Evolutionary conservation across 2,113 vertebrate genomes (phyloP).

Genomic region (Ochotona princeps): DNA sequence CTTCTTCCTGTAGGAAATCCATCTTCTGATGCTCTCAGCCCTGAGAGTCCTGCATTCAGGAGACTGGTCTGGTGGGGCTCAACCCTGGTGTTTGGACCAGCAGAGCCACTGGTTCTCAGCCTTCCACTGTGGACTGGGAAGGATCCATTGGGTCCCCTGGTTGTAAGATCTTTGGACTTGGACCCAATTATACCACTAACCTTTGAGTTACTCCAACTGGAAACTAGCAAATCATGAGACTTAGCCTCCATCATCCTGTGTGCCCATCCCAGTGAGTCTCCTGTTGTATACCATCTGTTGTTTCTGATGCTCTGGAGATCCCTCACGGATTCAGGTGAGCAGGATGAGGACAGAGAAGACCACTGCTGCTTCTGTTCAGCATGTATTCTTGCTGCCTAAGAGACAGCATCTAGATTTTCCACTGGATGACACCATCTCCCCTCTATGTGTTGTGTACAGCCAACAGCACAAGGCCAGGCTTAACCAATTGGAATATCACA

Average conservation of each 20-base stretch:
- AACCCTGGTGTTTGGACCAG: not conserved
- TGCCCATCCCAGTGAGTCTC: not conserved
- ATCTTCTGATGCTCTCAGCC: not conserved
- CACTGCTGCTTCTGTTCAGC: not conserved
- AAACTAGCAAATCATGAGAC: rapidly evolving
- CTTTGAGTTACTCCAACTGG: not conserved
- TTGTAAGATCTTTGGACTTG: not conserved
- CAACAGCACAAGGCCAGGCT: not conserved
- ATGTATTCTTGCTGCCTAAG: not conserved
- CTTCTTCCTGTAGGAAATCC: not conserved
- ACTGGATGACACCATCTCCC: not conserved
- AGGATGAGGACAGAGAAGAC: not conserved
- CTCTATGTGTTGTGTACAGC: not conserved
- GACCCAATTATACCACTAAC: not conserved
- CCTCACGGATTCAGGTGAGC: not conserved
- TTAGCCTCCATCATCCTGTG: not conserved
- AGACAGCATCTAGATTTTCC: not conserved
- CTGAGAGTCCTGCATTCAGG: not conserved
- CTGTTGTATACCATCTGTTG: too few species aligned
- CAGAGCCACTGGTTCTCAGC: not conserved
- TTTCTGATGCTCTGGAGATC: not conserved
- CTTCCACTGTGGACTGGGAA: not conserved
- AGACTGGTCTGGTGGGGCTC: too few species aligned
- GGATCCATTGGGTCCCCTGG: rapidly evolving
- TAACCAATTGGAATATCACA: not conserved